Evolutionary conservation across 2,888 invertebrate genomes (phyloP), one percentile per base, ranked within the genome.

Genomic region (Diabrotica balteata): DNA sequence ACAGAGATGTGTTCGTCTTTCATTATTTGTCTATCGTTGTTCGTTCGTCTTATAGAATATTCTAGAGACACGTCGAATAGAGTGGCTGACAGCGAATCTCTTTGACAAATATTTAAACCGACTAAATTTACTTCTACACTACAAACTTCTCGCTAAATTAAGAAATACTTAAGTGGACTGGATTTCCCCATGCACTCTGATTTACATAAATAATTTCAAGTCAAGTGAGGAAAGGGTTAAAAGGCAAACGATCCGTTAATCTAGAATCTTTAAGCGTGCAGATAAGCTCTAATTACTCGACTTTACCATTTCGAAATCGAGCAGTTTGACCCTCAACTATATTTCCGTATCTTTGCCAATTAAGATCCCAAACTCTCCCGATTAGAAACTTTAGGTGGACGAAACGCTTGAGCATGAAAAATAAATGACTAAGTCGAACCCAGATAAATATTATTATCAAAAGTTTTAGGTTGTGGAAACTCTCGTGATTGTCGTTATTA

Each of bases 341-440:
- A 57, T 49, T 54, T 63, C 51, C 49, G 51, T 63, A 63, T 63
- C 63, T 63, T 57, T 51, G 32, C 42, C 50, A 63, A 57, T 63
- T 63, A 22, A 57, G 57, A 32, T 7, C 45, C 57, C 8, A 22
- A 63, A 50, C 17, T 63, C 32, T 22, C 9, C 49, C 52, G 51
- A 61, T 52, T 66, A 57, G 61, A 61, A 61, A 66, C 49, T 66
- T 66, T 53, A 66, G 32, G 32, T 32, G 32, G 32, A 32, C 32
- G 64, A 44, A 51, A 52, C 57, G 50, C 44, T 64, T 64, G 64
- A 68, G 66, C 65, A 66, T 62, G 59, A 66, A 69, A 68, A 68
- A 72, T 69, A 72, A 72, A 72, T 72, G 72, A 72, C 60, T 60
- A 66, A 59, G 61, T 68, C 67, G 61, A 65, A 68, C 45, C 54